Evolutionary conservation across 2,888 invertebrate genomes (phyloP), one percentile per base, ranked within the genome.

Genomic region (Pseudeuparius sepicola): DNA sequence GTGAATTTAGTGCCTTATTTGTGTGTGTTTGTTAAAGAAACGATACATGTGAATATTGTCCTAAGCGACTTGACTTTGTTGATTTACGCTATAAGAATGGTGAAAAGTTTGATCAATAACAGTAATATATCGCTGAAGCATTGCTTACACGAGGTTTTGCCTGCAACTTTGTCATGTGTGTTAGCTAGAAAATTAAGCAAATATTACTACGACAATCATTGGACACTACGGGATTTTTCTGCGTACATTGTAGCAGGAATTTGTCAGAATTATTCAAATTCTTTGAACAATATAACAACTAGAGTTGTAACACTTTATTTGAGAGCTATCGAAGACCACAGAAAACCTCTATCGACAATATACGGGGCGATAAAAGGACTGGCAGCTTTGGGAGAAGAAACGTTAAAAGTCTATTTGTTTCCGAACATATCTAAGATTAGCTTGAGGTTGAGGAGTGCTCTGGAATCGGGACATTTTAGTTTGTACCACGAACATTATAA

Each of bases 141-240:
- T 10, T 39, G 50, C 30, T 39, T 55, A 12, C 55, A 56, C 32
- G 38, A 48, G 16, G 18, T 56, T 4, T 33, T 56, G 25, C 56
- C 56, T 4, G 46, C 51, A 2, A 36, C 54, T 17, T 34, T 55
- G 9, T 54, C 55, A 2, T 56, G 56, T 37, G 47, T 43, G 2
- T 20, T 56, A 20, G 41, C 54, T 2, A 50, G 43, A 30, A 49
- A 46, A 44, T 52, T 54, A 14, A 50, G 51, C 37, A 55, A 52
- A 42, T 52, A 54, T 40, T 48, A 48, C 25, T 45, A 51, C 15
- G 55, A 56, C 33, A 56, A 56, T 30, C 56, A 56, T 24, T 56
- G 56, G 56, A 53, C 52, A 7, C 43, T 56, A 18, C 36, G 56
- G 32, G 54, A 55, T 39, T 55, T 55, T 45, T 50, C 55, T 14